Conservation (phyloP, 2,888 invertebrate genomes). For the Bembecia ichneumoniformis region DNA sequence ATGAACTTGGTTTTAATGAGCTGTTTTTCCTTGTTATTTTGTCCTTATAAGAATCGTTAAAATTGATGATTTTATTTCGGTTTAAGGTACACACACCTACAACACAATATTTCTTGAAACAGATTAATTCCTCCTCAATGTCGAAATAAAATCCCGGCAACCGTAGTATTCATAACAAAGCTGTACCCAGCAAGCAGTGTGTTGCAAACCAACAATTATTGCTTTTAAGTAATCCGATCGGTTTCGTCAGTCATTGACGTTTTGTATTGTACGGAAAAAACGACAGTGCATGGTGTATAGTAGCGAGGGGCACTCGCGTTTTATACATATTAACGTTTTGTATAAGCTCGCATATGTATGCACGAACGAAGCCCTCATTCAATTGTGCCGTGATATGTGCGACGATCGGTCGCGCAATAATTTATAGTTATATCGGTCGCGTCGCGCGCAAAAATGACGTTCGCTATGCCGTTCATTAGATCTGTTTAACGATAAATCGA, state of each 20-base stretch:
- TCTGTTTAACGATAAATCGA: conserved; percentile 28
- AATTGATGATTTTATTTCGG: too few species aligned
- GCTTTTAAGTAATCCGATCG: conserved; percentile 10
- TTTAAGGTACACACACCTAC: too few species aligned
- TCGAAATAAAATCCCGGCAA: too few species aligned
- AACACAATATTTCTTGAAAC: too few species aligned
- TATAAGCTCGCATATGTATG: conserved; percentile 31
- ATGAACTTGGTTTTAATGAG: too few species aligned
- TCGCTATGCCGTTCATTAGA: conserved; percentile 20
- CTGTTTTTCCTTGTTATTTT: too few species aligned
- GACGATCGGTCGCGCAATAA: conserved; percentile 33
- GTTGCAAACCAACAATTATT: conserved; percentile 25
- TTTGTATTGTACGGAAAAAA: conserved; percentile 33
- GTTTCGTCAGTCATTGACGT: conserved; percentile 61
- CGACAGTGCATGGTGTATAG: conserved; percentile 34
- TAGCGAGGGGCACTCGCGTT: conserved; percentile 7
- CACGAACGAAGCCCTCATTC: conserved; percentile 27
- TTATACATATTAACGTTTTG: conserved; percentile 7
- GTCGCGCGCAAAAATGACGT: conserved; percentile 43
- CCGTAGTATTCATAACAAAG: too few species aligned
- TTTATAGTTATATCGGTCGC: conserved; percentile 1
- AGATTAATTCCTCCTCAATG: too few species aligned
- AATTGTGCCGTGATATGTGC: conserved; percentile 54
- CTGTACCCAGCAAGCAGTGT: neutral
- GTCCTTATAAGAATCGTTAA: too few species aligned